phyloP scores from a whole-genome alignment of 2,797 vertebrate species.

The Acanthopagrus latus region DNA sequence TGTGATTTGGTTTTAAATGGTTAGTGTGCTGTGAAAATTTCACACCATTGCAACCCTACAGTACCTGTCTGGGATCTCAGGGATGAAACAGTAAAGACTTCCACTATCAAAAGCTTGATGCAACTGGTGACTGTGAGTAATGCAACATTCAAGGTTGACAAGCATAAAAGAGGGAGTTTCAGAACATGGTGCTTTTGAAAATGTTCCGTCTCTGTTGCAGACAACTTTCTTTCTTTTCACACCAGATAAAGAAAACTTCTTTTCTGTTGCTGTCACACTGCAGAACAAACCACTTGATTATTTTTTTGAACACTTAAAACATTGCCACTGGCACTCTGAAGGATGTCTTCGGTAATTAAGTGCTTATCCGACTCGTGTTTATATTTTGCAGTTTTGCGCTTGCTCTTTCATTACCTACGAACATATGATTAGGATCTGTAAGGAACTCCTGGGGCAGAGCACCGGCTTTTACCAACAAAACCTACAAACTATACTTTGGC shows the following conservation, averaged over 20 bases:
- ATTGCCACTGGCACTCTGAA: conserved; percentile 10
- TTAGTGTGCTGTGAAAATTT: too few species aligned
- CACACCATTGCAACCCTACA: too few species aligned
- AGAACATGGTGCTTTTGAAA: not conserved
- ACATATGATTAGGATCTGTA: conserved; percentile 58
- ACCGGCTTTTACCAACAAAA: conserved; percentile 32
- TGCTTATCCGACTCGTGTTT: conserved; percentile 52
- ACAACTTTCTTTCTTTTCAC: conserved; percentile 11
- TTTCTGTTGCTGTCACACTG: conserved; percentile 32
- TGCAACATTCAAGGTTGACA: not conserved
- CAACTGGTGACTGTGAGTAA: not conserved
- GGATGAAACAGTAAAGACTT: too few species aligned
- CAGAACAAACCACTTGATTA: conserved; percentile 19
- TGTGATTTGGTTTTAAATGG: too few species aligned
- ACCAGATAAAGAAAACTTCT: conserved; percentile 9
- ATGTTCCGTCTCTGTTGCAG: not conserved
- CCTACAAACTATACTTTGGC: conserved; percentile 53
- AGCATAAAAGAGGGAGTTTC: not conserved
- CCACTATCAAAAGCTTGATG: too few species aligned
- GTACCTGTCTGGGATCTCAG: too few species aligned
- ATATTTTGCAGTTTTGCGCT: conserved; percentile 40
- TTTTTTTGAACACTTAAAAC: conserved; percentile 27
- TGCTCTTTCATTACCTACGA: conserved; percentile 53
- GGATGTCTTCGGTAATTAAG: conserved; percentile 40
- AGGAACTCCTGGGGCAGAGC: conserved; percentile 39